These are phyloP conservation scores for Nymphalis c-album DNA, from an alignment of 2,888 invertebrate species.

Conservation along the genomic window DNA sequence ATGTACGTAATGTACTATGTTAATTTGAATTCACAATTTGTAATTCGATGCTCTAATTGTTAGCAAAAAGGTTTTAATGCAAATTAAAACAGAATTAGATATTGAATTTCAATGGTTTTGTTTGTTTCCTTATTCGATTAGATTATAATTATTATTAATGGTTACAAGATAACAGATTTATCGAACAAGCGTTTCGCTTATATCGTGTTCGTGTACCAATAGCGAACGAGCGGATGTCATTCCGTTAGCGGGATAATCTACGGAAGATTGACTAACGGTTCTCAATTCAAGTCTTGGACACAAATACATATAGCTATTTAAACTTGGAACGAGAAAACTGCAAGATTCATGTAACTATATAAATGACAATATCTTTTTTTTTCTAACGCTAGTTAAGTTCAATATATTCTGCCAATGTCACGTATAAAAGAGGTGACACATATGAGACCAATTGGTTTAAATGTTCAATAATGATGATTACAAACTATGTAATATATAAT, in stretches of 20 bases:
- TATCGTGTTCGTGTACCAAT: background rate
- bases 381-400: too few species aligned
- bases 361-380: too few species aligned
- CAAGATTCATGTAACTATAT: too few species aligned
- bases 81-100: background rate
- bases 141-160: background rate
- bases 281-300: conserved; percentile 48
- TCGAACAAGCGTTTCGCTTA: conserved; percentile 16
- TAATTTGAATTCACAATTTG: background rate
- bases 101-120: too few species aligned
- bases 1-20: background rate
- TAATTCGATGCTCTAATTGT: background rate
- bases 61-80: background rate
- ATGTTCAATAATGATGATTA: too few species aligned
- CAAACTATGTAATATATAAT: too few species aligned
- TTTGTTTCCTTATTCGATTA: too few species aligned
- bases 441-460: too few species aligned
- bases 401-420: too few species aligned
- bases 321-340: background rate
- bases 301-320: conserved; percentile 18
- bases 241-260: conserved; percentile 70
- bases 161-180: conserved; percentile 6
- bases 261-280: conserved; percentile 63
- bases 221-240: conserved; percentile 53
- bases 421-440: too few species aligned